Evolutionary conservation across 2,113 vertebrate genomes (phyloP).

Genomic region (Mormyrus lacerda): DNA sequence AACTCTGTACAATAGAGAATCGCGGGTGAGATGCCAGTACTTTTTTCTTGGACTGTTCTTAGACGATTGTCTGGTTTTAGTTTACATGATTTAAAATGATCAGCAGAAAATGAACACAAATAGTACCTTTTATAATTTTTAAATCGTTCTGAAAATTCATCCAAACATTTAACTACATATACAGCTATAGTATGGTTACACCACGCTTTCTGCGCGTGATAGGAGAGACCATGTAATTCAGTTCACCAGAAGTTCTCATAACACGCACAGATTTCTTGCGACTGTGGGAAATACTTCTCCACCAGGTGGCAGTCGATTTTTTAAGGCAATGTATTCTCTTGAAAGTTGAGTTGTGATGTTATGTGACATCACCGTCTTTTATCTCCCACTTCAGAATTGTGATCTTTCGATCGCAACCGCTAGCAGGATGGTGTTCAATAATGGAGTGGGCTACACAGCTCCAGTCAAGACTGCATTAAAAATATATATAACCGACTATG

Average conservation of each 20-base stretch:
- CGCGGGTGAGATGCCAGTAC: not conserved
- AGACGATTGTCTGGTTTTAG: not conserved
- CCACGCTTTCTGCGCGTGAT: not conserved
- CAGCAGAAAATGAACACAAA: not conserved
- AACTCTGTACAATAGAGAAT: not conserved
- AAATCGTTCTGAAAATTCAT: not conserved
- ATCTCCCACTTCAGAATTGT: not conserved
- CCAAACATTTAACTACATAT: not conserved
- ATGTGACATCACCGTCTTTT: constrained; percentile 5
- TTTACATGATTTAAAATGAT: not conserved
- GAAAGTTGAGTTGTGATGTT: constrained; percentile 9
- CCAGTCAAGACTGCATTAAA: not conserved
- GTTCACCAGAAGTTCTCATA: not conserved
- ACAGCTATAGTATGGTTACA: not conserved
- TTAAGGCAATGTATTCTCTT: constrained; percentile 19
- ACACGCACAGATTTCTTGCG: not conserved
- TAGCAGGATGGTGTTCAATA: not conserved
- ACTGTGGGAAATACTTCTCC: constrained; percentile 28
- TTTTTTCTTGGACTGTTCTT: not conserved
- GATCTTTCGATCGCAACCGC: not conserved
- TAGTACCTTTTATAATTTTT: not conserved
- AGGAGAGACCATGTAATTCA: not conserved
- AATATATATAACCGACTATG: not conserved
- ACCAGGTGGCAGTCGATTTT: constrained; percentile 58
- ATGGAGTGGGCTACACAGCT: not conserved